phyloP scores from a whole-genome alignment of 2,888 invertebrate species.

The Heliconius erato region DNA sequence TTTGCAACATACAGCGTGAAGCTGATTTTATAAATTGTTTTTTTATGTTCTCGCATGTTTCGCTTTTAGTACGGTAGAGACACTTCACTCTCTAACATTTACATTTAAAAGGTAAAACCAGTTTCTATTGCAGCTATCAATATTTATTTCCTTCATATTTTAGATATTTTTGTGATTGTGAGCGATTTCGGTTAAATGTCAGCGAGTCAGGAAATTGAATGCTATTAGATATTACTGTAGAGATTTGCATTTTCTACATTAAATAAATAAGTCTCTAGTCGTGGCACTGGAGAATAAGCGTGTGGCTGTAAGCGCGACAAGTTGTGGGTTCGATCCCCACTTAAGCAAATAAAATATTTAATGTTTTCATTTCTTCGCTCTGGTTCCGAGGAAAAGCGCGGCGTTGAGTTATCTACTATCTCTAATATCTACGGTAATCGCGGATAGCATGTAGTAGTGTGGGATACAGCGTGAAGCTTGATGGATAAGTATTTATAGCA shows the following conservation, averaged over 20 bases:
- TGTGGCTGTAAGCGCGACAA: no score
- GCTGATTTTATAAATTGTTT: not conserved
- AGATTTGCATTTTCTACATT: not conserved
- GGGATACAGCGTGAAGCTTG: no score
- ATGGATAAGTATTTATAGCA: not conserved
- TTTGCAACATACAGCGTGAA: no score
- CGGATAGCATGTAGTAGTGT: no score
- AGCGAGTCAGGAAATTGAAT: not conserved
- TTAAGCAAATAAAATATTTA: no score
- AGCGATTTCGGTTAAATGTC: not conserved
- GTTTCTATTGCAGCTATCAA: not conserved
- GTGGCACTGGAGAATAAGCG: no score
- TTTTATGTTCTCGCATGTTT: not conserved
- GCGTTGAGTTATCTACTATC: no score
- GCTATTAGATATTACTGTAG: not conserved
- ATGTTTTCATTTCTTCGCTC: no score
- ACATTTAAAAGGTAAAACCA: not conserved
- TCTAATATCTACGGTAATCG: no score
- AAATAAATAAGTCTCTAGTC: not conserved
- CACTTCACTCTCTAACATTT: not conserved
- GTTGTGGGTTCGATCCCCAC: no score
- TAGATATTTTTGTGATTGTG: not conserved
- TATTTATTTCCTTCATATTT: not conserved
- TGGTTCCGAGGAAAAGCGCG: no score
- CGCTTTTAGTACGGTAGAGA: not conserved